Base-by-base conservation (phyloP, 2,113 vertebrate species). In the Catharus bicknelli region DNA sequence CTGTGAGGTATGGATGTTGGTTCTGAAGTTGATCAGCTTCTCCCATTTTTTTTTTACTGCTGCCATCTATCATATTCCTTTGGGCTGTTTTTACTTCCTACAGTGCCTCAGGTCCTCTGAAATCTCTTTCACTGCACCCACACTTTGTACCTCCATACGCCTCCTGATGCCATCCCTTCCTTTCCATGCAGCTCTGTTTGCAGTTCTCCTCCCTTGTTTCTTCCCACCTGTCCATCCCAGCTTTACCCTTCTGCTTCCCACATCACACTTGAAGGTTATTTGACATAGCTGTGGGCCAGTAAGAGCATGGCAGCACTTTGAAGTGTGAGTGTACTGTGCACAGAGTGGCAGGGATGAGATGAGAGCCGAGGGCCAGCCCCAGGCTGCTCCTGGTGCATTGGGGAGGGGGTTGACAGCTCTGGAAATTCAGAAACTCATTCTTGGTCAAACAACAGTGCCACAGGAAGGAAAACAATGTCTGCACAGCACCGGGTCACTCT, bases 291-390 rank as follows among this genome's bases (percentile, higher is more conserved):
- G 8, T 7, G 22, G 34, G 29, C 51, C 72, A 42, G 40, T 4
- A 43, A 51, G 36, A 38, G 7, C 16, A 5, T 0, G 16, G 55
- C 43, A 77, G 59, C 0, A 4, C 63, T 38, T 36, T 12, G 6
- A 62, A n/a, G 20, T 1, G 1, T 20, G 25, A 36, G 10, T 17
- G 21, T 43, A 51, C 38, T 77, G 36, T n/a, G 34, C 0, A 0
- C 11, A 40, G 42, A 18, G 16, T 15, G 30, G 27, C 54, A 86
- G 36, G 51, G 51, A 53, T 30, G 27, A 53, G 19, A 81, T 0
- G 0, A 85, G n/a, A 64, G 75, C 16, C n/a, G 30, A 40, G 30
- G 25, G 42, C 57, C 70, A 40, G 21, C 21, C 13, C 23, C 9
- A 63, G 27, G 32, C 29, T 27, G 23, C 47, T 86, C 38, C 64